These are phyloP conservation scores for Taurulus bubalis DNA, from an alignment of 2,113 vertebrate species.

Conservation along the genomic window DNA sequence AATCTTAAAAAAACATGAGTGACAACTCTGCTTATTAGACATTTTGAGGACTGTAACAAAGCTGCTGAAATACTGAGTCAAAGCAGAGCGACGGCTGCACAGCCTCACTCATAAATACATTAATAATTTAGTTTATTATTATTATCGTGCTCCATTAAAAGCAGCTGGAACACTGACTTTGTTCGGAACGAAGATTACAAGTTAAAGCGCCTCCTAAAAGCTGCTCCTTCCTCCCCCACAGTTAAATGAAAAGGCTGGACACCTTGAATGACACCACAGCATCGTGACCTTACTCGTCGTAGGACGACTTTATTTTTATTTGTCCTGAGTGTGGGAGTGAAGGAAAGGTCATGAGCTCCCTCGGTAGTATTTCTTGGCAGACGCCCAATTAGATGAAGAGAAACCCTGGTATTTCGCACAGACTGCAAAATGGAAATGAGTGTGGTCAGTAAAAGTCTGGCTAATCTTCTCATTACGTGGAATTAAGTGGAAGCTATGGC, in stretches of 20 bases:
- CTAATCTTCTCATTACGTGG: not conserved
- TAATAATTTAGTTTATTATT: slow-evolving; percentile 5
- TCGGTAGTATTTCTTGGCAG: slow-evolving; percentile 14
- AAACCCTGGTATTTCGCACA: slow-evolving; percentile 18
- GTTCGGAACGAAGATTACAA: not conserved
- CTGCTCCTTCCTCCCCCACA: not conserved
- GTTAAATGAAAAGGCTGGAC: not conserved
- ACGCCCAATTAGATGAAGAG: slow-evolving; percentile 18
- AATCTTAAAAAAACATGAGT: slow-evolving; percentile 21
- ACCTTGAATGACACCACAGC: not conserved
- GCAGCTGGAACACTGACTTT: not conserved
- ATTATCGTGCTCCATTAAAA: too few species aligned
- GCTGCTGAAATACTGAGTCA: slow-evolving; percentile 6
- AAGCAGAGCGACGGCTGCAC: not conserved
- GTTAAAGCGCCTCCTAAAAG: not conserved
- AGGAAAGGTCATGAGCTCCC: slow-evolving; percentile 21
- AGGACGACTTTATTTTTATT: not conserved
- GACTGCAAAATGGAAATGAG: not conserved
- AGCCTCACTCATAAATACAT: slow-evolving; percentile 1
- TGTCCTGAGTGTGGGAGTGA: slow-evolving; percentile 16
- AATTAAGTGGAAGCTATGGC: not conserved
- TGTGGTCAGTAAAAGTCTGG: not conserved
- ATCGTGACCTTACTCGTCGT: accelerated
- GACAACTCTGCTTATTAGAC: not conserved
- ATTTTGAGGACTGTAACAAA: slow-evolving; percentile 3